These are phyloP conservation scores for Dascyllus trimaculatus DNA, from an alignment of 2,113 vertebrate genomes.

Conservation along the genomic window DNA sequence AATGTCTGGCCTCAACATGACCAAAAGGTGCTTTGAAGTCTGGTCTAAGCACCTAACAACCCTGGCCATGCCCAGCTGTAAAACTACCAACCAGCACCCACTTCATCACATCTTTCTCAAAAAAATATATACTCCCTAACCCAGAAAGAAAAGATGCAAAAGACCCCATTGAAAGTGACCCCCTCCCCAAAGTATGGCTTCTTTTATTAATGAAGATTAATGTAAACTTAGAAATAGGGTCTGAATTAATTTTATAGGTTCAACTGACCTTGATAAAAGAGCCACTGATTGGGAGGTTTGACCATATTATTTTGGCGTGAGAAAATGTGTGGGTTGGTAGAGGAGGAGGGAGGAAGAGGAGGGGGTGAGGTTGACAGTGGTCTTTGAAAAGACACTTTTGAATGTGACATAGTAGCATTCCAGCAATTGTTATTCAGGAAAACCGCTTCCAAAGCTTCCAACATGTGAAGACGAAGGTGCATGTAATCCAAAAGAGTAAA, in stretches of 20 bases:
- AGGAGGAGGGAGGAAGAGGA: neutral
- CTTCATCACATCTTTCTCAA: conserved; percentile 65
- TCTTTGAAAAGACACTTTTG: conserved; percentile 78
- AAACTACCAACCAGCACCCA: conserved; percentile 65
- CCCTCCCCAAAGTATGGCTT: neutral
- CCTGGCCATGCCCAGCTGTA: conserved; percentile 63
- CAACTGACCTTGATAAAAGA: conserved; percentile 51
- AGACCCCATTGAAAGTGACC: conserved; percentile 42
- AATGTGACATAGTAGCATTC: conserved; percentile 81
- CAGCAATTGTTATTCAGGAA: conserved; percentile 76
- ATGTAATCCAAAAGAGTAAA: conserved; percentile 70
- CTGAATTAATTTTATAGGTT: conserved; percentile 48
- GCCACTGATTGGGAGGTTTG: conserved; percentile 43
- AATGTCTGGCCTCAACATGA: conserved; percentile 74
- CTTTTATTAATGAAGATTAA: conserved; percentile 46
- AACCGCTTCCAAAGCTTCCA: conserved; percentile 55
- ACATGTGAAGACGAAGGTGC: conserved; percentile 62
- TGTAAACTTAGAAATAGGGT: conserved; percentile 5
- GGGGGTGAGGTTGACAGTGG: conserved; percentile 29
- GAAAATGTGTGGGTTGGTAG: conserved; percentile 73
- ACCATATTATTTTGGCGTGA: conserved; percentile 75
- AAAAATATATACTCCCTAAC: conserved; percentile 44
- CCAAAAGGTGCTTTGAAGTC: conserved; percentile 85
- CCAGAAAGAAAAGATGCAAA: conserved; percentile 57
- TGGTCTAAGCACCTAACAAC: conserved; percentile 61